Evolutionary conservation across 2,113 vertebrate genomes (phyloP).

Genomic region (Panurus biarmicus): DNA sequence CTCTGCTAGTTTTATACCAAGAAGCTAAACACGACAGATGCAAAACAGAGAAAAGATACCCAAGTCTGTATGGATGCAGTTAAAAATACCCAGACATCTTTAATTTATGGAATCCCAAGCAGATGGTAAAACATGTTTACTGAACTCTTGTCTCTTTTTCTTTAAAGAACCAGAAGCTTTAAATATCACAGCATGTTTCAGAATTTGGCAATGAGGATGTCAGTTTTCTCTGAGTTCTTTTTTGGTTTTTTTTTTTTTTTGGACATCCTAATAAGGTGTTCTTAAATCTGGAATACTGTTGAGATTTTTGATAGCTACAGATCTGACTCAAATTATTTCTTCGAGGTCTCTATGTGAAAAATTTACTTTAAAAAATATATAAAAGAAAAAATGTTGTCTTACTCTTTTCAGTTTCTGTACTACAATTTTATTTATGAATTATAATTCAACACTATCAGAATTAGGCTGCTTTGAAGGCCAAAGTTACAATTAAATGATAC

Average conservation of each 20-base stretch:
- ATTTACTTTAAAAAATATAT: fast-evolving
- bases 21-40: constrained; percentile 26
- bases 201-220: neutral
- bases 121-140: constrained; percentile 60
- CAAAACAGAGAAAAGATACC: constrained; percentile 31
- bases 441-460: neutral
- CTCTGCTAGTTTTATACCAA: neutral
- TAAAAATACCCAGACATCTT: constrained; percentile 62
- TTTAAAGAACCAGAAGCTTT: constrained; percentile 46
- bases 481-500: neutral
- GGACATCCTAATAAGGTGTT: neutral
- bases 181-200: constrained; percentile 33
- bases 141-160: constrained; percentile 29
- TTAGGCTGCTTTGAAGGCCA: neutral
- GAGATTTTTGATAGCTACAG: neutral
- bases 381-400: neutral
- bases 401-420: neutral
- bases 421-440: neutral
- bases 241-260: neutral
- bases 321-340: neutral
- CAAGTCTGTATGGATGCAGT: constrained; percentile 20
- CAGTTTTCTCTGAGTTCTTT: neutral
- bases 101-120: constrained; percentile 66
- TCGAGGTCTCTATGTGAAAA: neutral
- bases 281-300: neutral